Evolutionary conservation across 1,140 invertebrate genomes (phyloP), one percentile per base, ranked within the genome.

Genomic region (Pteromalus puparum): DNA sequence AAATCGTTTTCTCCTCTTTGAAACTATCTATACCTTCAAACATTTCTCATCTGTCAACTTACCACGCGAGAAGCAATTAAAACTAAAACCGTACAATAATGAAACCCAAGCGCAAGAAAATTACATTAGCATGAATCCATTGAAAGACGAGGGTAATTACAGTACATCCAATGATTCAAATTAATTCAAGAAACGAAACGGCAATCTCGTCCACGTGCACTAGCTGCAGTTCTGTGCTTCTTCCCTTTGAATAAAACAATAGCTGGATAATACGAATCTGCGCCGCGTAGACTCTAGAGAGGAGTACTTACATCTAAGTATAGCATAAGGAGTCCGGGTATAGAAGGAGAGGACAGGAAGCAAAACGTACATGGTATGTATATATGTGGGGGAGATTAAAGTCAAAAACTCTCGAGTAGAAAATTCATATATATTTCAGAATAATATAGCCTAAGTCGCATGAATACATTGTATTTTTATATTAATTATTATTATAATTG

Each of bases 381-480:
- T 1, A 18, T 13, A 48, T 13, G 46, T 48, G 28, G 28, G 28
- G 72, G 34, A 38, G 28, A 74, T 74, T 74, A 74, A 74, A 74
- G 72, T 74, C 21, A 74, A 74, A 74, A 74, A 74, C 28, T 24
- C 74, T 76, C 74, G 42, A 53, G 26, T 76, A 46, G 46, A 76
- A 76, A 76, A 76, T 76, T 53, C 74, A 76, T 76, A 6, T 74
- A 74, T 74, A 34, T 74, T 70, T 61, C 53, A 61, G 53, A 61
- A 18, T 53, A n/a, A 34, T 34, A 2, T 34, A 34, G 30, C 30
- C 30, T 61, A 61, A 21, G 18, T 61, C 53, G 18, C 18, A 61
- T 3, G 53, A 9, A 9, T 42, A 42, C 10, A 42, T 61, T 4
- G 53, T 18, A 3, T 21, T 12, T 7, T 21, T 61, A 61, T 61